Evolutionary conservation across 2,888 invertebrate genomes (phyloP).

Genomic region (Bibio marci): DNA sequence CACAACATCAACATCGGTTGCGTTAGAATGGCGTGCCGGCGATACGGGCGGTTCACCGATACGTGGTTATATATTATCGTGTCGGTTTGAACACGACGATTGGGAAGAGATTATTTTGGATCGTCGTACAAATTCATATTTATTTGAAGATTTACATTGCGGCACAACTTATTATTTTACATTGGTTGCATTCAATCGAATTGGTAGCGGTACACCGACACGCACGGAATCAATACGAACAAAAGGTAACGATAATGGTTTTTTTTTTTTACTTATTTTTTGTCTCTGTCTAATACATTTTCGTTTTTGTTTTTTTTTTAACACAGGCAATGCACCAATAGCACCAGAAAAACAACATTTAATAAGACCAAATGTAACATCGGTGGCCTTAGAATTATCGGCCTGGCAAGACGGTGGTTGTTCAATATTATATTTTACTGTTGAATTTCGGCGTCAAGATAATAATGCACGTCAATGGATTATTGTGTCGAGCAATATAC

Average conservation of each 20-base stretch:
- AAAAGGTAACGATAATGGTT: too few relatives aligned
- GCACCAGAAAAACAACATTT: constrained; percentile 53
- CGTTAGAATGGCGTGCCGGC: constrained; percentile 35
- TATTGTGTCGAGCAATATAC: constrained; percentile 33
- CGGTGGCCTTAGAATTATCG: constrained; percentile 54
- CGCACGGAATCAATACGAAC: constrained; percentile 49
- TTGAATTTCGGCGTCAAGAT: constrained; percentile 23
- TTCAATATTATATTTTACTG: constrained; percentile 49
- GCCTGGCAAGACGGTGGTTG: constrained; percentile 72
- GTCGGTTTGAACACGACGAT: constrained; percentile 33
- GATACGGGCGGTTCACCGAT: constrained; percentile 37
- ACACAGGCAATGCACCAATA: constrained; percentile 36
- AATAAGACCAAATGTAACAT: constrained; percentile 56
- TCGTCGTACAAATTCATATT: constrained; percentile 38
- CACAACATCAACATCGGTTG: constrained; percentile 33
- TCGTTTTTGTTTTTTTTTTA: not conserved
- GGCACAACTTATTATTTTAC: constrained; percentile 61
- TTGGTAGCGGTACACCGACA: constrained; percentile 56
- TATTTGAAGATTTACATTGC: constrained; percentile 54
- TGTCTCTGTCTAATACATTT: not conserved
- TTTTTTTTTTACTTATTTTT: constrained; percentile 38
- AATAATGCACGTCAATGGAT: constrained; percentile 24
- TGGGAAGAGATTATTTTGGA: constrained; percentile 37
- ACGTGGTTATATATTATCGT: constrained; percentile 34
- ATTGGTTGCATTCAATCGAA: constrained; percentile 56